A percentile compares a stretch with the other conserved stretches of the same genome.
Conservation (phyloP, 2,113 vertebrate species). For the Vidua macroura region DNA sequence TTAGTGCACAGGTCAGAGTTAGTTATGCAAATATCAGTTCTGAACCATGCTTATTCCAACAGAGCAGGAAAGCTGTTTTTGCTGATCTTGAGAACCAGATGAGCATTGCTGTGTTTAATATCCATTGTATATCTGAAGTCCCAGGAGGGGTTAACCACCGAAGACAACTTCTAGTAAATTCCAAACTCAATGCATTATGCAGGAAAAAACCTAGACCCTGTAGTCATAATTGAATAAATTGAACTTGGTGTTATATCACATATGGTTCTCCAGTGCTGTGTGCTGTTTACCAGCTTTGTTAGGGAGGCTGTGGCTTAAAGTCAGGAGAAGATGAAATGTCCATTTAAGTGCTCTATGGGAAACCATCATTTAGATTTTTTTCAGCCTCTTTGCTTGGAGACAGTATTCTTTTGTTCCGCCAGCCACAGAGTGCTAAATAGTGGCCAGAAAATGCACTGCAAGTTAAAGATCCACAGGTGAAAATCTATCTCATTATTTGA, state of each 20-base stretch:
- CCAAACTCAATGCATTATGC: not conserved
- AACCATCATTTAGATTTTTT: slow-evolving; percentile 40
- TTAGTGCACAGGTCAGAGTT: not conserved
- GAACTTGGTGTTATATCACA: not conserved
- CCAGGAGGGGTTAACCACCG: not conserved
- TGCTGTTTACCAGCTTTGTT: not conserved
- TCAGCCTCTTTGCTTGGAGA: not conserved
- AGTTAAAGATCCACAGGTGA: not conserved
- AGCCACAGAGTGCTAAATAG: not conserved
- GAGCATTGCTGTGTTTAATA: not conserved
- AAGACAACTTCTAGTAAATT: slow-evolving; percentile 9
- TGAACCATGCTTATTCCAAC: not conserved
- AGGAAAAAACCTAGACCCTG: not conserved
- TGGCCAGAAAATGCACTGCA: not conserved
- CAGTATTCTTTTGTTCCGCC: not conserved
- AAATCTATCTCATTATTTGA: slow-evolving; percentile 11
- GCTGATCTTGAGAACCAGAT: not conserved
- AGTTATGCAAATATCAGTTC: not conserved
- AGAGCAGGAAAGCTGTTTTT: not conserved
- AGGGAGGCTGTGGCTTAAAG: not conserved
- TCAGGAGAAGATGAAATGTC: not conserved
- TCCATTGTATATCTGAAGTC: not conserved
- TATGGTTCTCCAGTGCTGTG: not conserved
- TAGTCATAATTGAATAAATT: slow-evolving; percentile 8
- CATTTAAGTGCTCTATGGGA: slow-evolving; percentile 21